phyloP scores from a whole-genome alignment of 2,797 vertebrate species.

The Karalla daura region DNA sequence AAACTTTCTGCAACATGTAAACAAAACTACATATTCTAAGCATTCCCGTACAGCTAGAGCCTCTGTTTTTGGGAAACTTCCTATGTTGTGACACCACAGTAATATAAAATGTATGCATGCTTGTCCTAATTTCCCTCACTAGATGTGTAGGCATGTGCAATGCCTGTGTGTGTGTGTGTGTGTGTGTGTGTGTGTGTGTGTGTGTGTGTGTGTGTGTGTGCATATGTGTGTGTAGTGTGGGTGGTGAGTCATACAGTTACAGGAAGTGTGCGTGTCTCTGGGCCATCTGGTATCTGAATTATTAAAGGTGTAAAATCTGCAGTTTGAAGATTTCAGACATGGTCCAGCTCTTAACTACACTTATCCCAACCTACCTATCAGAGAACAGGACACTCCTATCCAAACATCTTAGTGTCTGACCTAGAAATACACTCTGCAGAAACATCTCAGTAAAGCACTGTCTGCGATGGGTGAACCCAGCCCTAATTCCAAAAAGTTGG shows the following conservation, averaged over 20 bases:
- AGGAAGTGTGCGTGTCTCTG: slow-evolving; percentile 55
- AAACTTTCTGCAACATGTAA: neutral
- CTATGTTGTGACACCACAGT: neutral
- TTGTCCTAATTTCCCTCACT: slow-evolving; percentile 45
- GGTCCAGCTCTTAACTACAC: slow-evolving; percentile 55
- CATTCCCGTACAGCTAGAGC: neutral
- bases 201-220: neutral
- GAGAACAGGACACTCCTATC: slow-evolving; percentile 35
- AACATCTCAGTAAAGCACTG: neutral
- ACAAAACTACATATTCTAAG: slow-evolving; percentile 3
- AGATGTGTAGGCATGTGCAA: slow-evolving; percentile 46
- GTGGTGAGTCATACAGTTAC: slow-evolving; percentile 78
- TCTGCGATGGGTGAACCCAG: slow-evolving; percentile 20
- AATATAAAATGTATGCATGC: slow-evolving; percentile 24
- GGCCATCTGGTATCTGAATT: slow-evolving; percentile 81
- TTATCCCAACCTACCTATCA: slow-evolving; percentile 39
- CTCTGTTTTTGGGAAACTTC: slow-evolving; percentile 9
- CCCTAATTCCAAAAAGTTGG: too few species aligned
- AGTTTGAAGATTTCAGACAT: slow-evolving; percentile 74
- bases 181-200: neutral
- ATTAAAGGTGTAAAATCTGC: slow-evolving; percentile 79
- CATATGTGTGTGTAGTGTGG: slow-evolving; percentile 22
- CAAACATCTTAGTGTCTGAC: slow-evolving; percentile 53
- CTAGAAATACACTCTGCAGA: slow-evolving; percentile 58
- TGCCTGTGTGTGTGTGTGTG: slow-evolving; percentile 1